phyloP scores from a whole-genome alignment of 2,113 vertebrate species.

The Rallus limicola region DNA sequence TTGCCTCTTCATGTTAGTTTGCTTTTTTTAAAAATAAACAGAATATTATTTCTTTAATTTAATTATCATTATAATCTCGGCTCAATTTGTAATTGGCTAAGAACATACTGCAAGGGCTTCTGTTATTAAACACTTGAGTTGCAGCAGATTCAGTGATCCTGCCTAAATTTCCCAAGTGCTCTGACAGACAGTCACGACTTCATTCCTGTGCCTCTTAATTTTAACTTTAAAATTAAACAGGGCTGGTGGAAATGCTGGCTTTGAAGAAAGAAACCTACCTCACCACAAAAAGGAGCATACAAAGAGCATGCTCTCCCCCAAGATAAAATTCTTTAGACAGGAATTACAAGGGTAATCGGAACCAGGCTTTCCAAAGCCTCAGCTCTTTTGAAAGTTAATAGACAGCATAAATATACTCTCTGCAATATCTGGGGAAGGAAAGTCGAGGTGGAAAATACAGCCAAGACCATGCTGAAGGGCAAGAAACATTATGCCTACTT shows the following conservation, averaged over 20 bases:
- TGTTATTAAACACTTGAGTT: background rate
- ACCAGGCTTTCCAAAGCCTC: constrained; percentile 20
- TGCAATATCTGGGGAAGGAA: constrained; percentile 9
- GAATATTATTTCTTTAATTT: background rate
- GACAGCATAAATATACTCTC: constrained; percentile 8
- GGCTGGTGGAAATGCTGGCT: background rate
- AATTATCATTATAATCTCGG: background rate
- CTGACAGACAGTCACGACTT: background rate
- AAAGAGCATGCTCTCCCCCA: background rate
- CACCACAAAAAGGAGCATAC: background rate
- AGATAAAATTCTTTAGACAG: background rate
- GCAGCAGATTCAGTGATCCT: background rate
- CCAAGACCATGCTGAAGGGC: background rate
- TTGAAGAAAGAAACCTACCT: background rate
- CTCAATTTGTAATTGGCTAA: background rate
- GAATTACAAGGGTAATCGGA: constrained; percentile 4
- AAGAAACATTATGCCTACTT: background rate
- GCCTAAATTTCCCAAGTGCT: background rate
- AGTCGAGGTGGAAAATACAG: background rate
- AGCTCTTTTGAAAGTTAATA: constrained; percentile 41
- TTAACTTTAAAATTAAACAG: background rate
- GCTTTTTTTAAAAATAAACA: background rate
- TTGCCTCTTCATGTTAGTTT: background rate
- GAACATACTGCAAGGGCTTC: background rate
- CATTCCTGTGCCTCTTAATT: background rate